A percentile compares a stretch with the other conserved stretches of the same genome.
Evolutionary conservation across 1,140 invertebrate genomes (phyloP).

Genomic region (Carposina sasakii): DNA sequence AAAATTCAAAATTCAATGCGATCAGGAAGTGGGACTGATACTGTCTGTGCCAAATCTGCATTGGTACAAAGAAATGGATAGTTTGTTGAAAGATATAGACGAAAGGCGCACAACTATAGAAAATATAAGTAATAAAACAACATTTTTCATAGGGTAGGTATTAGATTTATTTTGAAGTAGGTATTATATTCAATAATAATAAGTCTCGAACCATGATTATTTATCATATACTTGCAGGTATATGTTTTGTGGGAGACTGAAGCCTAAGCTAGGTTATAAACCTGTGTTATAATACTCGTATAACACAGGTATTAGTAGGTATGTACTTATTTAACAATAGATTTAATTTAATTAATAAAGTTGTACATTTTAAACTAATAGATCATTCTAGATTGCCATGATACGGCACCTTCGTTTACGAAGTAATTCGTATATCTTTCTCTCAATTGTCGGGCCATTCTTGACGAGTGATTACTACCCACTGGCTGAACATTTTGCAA

Average conservation of each 20-base stretch:
- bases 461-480: background rate
- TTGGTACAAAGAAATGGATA: background rate
- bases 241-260: background rate
- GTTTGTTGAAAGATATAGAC: background rate
- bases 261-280: background rate
- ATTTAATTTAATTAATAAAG: background rate
- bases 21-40: constrained; percentile 7
- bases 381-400: background rate
- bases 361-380: background rate
- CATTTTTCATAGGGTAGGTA: background rate
- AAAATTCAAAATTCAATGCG: constrained; percentile 18
- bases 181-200: background rate
- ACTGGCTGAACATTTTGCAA: background rate
- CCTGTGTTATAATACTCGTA: background rate
- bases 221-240: background rate
- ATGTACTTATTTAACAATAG: background rate
- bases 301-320: background rate
- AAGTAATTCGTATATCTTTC: background rate
- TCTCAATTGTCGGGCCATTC: background rate
- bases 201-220: background rate
- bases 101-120: background rate
- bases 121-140: background rate
- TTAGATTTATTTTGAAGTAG: background rate
- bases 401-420: background rate
- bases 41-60: background rate